phyloP scores from a whole-genome alignment of 2,888 invertebrate genomes.

The Noctuana brunneofusca region DNA sequence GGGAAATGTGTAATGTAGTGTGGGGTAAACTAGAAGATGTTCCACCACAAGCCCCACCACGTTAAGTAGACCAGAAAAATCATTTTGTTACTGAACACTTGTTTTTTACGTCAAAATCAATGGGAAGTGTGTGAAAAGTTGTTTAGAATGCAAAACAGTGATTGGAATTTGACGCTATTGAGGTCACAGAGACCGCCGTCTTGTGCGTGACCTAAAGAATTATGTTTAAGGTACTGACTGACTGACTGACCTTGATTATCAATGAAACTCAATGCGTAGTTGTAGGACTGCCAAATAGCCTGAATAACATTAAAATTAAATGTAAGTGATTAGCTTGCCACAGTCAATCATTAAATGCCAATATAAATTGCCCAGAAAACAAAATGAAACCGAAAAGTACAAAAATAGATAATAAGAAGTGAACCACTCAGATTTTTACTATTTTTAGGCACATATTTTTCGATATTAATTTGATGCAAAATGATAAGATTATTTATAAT shows the following conservation, averaged over 20 bases:
- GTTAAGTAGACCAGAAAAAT: conserved; percentile 43
- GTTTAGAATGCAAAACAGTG: conserved; percentile 53
- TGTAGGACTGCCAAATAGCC: conserved; percentile 35
- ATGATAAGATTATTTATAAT: conserved; percentile 3
- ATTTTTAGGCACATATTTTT: conserved; percentile 27
- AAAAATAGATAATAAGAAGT: conserved; percentile 49
- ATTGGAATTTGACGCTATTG: conserved; percentile 72
- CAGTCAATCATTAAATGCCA: conserved; percentile 32
- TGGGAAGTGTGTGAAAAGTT: conserved; percentile 50
- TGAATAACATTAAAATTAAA: conserved; percentile 37
- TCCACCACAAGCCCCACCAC: conserved; percentile 83
- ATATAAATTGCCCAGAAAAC: conserved; percentile 34
- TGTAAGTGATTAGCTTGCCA: conserved; percentile 41
- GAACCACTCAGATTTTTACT: conserved; percentile 29
- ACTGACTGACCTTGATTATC: conserved; percentile 64
- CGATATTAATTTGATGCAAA: conserved; percentile 25
- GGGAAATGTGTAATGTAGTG: conserved; percentile 98
- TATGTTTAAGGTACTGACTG: conserved; percentile 53
- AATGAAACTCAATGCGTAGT: conserved; percentile 51
- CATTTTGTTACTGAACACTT: background rate
- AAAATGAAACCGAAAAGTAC: conserved; percentile 60
- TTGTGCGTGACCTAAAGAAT: conserved; percentile 68
- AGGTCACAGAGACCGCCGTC: conserved; percentile 65
- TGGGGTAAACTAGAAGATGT: conserved; percentile 95
- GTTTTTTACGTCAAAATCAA: conserved; percentile 18